Evolutionary conservation across 2,797 vertebrate genomes (phyloP).

Genomic region (Amniataba percoides): DNA sequence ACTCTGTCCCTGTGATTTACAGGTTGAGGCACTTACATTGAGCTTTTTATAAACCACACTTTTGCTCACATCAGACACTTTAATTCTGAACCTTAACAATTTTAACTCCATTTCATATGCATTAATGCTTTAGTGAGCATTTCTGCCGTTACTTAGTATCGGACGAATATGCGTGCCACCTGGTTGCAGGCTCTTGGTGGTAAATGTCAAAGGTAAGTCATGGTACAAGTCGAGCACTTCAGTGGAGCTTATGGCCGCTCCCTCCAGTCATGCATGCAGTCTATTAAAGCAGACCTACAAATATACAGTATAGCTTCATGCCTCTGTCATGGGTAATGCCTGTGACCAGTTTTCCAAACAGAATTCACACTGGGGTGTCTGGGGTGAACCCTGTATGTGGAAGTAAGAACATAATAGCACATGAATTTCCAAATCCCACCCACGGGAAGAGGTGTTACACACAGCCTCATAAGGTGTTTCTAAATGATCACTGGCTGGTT

Average conservation of each 20-base stretch:
- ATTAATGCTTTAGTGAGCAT: conserved; percentile 63
- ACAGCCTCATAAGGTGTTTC: conserved; percentile 1
- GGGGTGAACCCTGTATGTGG: conserved; percentile 16
- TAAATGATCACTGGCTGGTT: neutral
- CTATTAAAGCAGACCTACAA: conserved; percentile 59
- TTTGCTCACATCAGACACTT: conserved; percentile 20
- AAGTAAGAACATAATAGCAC: conserved; percentile 39
- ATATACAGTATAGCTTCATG: conserved; percentile 40
- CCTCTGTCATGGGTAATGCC: conserved; percentile 32
- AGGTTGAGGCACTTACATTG: conserved; percentile 3
- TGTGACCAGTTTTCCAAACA: conserved; percentile 41
- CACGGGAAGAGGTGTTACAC: conserved; percentile 2
- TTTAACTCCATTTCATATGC: conserved; percentile 48
- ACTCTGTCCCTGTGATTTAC: conserved; percentile 32
- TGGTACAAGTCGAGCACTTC: conserved; percentile 42
- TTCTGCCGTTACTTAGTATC: conserved; percentile 46
- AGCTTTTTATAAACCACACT: conserved; percentile 25
- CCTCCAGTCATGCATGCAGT: conserved; percentile 63
- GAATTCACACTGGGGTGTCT: conserved; percentile 33
- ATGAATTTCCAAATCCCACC: conserved; percentile 33
- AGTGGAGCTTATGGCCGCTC: conserved; percentile 29
- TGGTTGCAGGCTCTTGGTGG: conserved; percentile 36
- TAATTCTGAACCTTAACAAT: conserved; percentile 29
- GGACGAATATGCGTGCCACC: conserved; percentile 34
- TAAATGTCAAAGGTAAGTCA: conserved; percentile 73